Percentiles rank a stretch among this genome's conserved stretches.
phyloP scores from a whole-genome alignment of 2,797 vertebrate species.

The Hephaestus fuliginosus region DNA sequence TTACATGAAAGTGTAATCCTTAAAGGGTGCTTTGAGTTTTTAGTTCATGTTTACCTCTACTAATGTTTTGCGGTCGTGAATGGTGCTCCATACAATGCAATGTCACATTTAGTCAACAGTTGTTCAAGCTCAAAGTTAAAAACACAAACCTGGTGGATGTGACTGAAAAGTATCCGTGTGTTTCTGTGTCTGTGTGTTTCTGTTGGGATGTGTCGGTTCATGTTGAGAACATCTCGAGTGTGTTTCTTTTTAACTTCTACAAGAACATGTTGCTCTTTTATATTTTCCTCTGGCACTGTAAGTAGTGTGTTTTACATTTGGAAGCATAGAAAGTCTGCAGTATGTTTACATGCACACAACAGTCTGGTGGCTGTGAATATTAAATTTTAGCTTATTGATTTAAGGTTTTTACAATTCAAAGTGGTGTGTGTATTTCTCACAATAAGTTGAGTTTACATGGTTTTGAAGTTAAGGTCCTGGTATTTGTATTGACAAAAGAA shows the following conservation, averaged over 20 bases:
- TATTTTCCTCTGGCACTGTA: conserved; percentile 63
- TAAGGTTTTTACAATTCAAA: conserved; percentile 45
- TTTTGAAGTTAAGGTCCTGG: conserved; percentile 32
- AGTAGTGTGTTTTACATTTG: conserved; percentile 48
- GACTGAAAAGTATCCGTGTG: conserved; percentile 28
- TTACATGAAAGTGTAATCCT: conserved; percentile 55
- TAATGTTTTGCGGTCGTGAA: conserved; percentile 59
- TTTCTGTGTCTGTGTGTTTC: not conserved
- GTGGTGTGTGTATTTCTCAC: conserved; percentile 21
- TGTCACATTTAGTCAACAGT: conserved; percentile 66
- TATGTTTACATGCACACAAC: conserved; percentile 65
- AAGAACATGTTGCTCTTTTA: conserved; percentile 55
- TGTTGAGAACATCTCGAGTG: conserved; percentile 29
- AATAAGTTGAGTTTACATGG: conserved; percentile 57
- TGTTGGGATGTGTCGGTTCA: conserved; percentile 31
- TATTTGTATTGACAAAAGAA: conserved; percentile 39
- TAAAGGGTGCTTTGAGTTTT: conserved; percentile 68
- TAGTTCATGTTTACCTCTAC: conserved; percentile 71
- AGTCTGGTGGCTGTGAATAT: conserved; percentile 43
- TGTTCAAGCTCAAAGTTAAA: conserved; percentile 63
- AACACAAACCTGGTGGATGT: conserved; percentile 59
- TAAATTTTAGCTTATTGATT: conserved; percentile 22
- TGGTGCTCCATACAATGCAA: conserved; percentile 70
- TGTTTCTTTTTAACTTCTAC: conserved; percentile 56
- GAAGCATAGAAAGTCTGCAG: conserved; percentile 52